A percentile compares a stretch with the other conserved stretches of the same genome.
Evolutionary conservation across 2,797 vertebrate genomes (phyloP).

Genomic region (Anisognathus igniventris): DNA sequence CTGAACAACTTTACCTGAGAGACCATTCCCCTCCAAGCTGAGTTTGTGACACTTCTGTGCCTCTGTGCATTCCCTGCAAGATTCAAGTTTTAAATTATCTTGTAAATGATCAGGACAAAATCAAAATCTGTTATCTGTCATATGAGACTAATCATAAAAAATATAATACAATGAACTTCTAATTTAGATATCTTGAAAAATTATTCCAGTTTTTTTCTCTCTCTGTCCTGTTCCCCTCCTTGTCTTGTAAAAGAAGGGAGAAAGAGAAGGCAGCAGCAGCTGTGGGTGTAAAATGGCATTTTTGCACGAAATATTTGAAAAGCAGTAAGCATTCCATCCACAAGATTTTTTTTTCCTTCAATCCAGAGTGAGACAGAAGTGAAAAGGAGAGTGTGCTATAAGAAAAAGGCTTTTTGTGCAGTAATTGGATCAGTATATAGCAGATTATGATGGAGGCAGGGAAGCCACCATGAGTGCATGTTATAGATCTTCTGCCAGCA

Average conservation of each 20-base stretch:
- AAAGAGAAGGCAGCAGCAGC: background rate
- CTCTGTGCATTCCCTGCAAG: background rate
- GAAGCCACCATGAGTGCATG: background rate
- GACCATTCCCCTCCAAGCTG: background rate
- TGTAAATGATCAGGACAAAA: background rate
- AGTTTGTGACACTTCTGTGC: background rate
- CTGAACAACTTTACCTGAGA: background rate
- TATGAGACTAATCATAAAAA: background rate
- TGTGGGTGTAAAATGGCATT: conserved; percentile 62
- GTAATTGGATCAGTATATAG: conserved; percentile 42
- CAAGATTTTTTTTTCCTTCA: conserved; percentile 16
- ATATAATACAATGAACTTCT: background rate
- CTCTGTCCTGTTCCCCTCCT: too few relatives aligned
- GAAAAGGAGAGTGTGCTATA: conserved; percentile 15
- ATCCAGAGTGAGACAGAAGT: conserved; percentile 20
- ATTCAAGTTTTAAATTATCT: background rate
- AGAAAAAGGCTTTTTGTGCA: conserved; percentile 72
- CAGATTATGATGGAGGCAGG: conserved; percentile 3
- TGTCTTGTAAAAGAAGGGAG: background rate
- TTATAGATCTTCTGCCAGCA: conserved; percentile 43
- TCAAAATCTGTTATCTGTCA: background rate
- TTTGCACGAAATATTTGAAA: conserved; percentile 64
- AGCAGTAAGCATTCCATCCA: conserved; percentile 64
- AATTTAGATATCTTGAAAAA: background rate
- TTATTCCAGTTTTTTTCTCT: background rate